A percentile compares a stretch with the other conserved stretches of the same genome.
These are phyloP conservation scores for Habrosyne pyritoides DNA, from an alignment of 2,888 invertebrate genomes.

Conservation along the genomic window DNA sequence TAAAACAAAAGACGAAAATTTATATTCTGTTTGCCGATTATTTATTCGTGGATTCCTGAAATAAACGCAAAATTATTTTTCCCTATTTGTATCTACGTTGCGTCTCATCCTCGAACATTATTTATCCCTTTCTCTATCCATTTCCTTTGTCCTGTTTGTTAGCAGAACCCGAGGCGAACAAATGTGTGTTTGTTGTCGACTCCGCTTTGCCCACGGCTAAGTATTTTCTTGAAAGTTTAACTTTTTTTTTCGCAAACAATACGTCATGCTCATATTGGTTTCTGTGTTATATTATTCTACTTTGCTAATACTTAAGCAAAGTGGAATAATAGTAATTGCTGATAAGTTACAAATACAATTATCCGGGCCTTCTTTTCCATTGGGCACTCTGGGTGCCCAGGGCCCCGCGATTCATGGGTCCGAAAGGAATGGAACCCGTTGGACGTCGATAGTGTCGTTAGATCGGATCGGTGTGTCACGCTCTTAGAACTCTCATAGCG, in stretches of 20 bases:
- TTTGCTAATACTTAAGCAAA: neutral
- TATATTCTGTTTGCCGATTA: constrained; percentile 26
- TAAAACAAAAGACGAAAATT: neutral
- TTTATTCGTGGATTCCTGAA: constrained; percentile 23
- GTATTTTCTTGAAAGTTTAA: constrained; percentile 50
- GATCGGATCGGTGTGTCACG: no score
- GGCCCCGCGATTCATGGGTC: no score
- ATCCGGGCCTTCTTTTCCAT: no score
- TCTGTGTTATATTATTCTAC: neutral
- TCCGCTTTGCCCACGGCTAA: constrained; percentile 40
- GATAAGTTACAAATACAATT: neutral
- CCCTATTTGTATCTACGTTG: constrained; percentile 43
- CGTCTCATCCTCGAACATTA: constrained; percentile 50
- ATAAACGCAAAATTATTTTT: constrained; percentile 34
- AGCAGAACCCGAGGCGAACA: constrained; percentile 55
- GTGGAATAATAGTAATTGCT: no score
- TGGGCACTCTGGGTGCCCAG: no score
- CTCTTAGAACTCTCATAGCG: no score
- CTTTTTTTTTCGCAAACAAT: constrained; percentile 40
- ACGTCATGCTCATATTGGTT: constrained; percentile 40
- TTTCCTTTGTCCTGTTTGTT: constrained; percentile 67
- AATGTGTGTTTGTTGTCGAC: constrained; percentile 61
- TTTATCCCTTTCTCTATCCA: constrained; percentile 65
- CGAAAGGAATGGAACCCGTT: no score
- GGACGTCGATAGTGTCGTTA: no score